Percentiles rank a stretch among this genome's conserved stretches.
These are phyloP conservation scores for Hestina assimilis DNA, from an alignment of 1,140 invertebrate species.

Conservation along the genomic window DNA sequence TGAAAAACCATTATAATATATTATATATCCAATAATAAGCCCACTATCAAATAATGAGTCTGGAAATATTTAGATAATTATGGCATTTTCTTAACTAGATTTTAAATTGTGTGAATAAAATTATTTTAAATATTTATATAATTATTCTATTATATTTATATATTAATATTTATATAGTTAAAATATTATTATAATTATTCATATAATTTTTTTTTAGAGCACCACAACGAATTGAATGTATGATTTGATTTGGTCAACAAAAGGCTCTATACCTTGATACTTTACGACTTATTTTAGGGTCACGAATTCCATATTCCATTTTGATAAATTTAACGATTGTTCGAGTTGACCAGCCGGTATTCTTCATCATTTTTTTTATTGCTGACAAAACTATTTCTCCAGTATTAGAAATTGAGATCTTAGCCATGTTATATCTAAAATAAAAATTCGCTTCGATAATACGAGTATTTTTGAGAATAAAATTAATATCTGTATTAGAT, in stretches of 20 bases:
- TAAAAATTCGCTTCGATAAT: background rate
- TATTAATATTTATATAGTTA: too few relatives aligned
- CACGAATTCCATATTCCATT: conserved; percentile 39
- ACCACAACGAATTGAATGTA: too few relatives aligned
- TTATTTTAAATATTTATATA: background rate
- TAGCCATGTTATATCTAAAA: conserved; percentile 2
- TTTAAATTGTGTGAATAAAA: background rate
- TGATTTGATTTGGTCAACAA: background rate
- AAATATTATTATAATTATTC: too few relatives aligned
- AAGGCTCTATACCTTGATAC: conserved; percentile 41
- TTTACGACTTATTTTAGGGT: conserved; percentile 41
- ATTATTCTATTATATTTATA: too few relatives aligned
- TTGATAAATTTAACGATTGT: conserved; percentile 54
- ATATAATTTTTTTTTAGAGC: too few relatives aligned
- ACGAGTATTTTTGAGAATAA: too few relatives aligned
- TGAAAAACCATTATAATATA: too few relatives aligned
- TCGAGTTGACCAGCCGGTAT: conserved; percentile 49
- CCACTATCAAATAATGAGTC: too few relatives aligned
- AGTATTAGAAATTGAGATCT: background rate
- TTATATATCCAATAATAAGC: too few relatives aligned
- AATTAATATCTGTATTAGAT: too few relatives aligned
- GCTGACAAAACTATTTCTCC: conserved; percentile 48
- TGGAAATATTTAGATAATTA: too few relatives aligned
- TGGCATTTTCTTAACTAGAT: too few relatives aligned
- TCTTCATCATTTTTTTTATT: conserved; percentile 47